These are phyloP conservation scores for Limnodromus scolopaceus DNA, from an alignment of 2,797 vertebrate species.

Conservation along the genomic window DNA sequence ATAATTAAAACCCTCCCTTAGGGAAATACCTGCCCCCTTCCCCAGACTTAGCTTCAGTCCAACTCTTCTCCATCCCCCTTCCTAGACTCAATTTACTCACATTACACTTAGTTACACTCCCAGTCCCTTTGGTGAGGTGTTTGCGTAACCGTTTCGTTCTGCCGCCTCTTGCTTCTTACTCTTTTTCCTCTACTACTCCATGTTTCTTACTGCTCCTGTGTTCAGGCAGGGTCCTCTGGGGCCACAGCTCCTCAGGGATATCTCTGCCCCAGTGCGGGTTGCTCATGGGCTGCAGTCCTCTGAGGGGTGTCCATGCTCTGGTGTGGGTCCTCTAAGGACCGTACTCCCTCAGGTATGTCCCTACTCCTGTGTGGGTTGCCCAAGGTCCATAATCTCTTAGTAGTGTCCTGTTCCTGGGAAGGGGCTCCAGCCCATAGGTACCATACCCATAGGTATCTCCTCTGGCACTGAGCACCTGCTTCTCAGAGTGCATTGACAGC, in stretches of 20 bases:
- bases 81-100: neutral
- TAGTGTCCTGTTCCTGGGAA: neutral
- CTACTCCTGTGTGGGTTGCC: neutral
- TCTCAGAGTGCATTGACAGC: neutral
- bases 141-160: neutral
- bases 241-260: rapidly evolving
- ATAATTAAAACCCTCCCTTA: neutral
- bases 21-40: neutral
- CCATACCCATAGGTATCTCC: neutral
- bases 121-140: neutral
- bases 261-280: neutral
- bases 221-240: neutral
- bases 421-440: neutral
- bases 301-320: neutral
- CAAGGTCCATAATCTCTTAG: neutral
- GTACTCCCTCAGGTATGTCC: neutral
- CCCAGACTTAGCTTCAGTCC: neutral
- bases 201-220: neutral
- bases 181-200: neutral
- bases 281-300: neutral
- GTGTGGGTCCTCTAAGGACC: neutral
- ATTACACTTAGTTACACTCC: neutral
- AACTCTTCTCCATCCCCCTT: neutral
- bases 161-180: neutral
- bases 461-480: neutral